Base-by-base conservation (phyloP, 2,888 invertebrate genomes). In the Sesamia inferens region DNA sequence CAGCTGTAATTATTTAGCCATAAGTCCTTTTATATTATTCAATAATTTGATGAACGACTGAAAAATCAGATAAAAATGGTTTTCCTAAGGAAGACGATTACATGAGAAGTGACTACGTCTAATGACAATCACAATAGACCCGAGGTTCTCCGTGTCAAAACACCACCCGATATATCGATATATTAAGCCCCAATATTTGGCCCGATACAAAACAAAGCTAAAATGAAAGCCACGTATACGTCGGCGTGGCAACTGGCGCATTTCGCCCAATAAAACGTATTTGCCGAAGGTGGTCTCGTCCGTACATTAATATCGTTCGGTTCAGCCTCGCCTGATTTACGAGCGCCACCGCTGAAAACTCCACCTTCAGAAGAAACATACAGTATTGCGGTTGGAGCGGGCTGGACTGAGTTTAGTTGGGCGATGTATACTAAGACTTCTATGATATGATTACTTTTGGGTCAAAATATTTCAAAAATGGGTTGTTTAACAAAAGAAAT, bases 241-340 rank as follows among this genome's bases (percentile, higher is more conserved):
- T 67, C 58, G 71, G 71, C 76, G 66, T 59, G 79, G 82, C 70
- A 71, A 79, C 74, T 74, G 80, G 87, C 84, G 74, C 86, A 81
- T 83, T 85, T 79, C 71, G 78, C 70, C 87, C 82, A 88, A 88
- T 88, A 88, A 88, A 88, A 87, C 85, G 86, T 88, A 87, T 86
- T 86, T 86, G 87, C 84, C 73, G 75, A 80, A 85, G 84, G 88
- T 88, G 87, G 87, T 86, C 82, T 76, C 83, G 79, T 84, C 83
- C 81, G 87, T 84, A 88, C 88, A 85, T 89, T 89, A 88, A 88
- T 87, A 89, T 85, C 86, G 85, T 83, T 86, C 85, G 84, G 81
- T 84, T 85, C 83, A 85, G 81, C 78, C 85, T 74, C 87, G 79
- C 71, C 87, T 88, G 90, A 90, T 90, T 90, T 89, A 90, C 89